Conservation (phyloP, 2,113 vertebrate species). For the Salvelinus namaycush region DNA sequence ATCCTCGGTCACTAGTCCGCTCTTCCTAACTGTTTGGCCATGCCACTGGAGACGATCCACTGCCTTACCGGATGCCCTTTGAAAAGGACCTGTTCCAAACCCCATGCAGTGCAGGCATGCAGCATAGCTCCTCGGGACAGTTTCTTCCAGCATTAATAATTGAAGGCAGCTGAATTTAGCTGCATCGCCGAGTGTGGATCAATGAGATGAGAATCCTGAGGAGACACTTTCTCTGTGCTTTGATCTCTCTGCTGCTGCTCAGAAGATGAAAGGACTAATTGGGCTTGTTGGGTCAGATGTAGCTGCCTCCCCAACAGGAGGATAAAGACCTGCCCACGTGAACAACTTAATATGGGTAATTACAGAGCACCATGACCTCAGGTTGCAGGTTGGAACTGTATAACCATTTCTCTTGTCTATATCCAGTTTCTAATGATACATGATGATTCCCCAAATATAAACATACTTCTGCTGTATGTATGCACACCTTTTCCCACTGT, state of each 20-base stretch:
- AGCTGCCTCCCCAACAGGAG: conserved; percentile 22
- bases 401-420: neutral
- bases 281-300: neutral
- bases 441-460: no score
- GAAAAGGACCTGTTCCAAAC: neutral
- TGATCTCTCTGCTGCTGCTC: conserved; percentile 32
- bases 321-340: neutral
- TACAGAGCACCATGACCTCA: neutral
- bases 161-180: conserved; percentile 66
- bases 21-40: conserved; percentile 37
- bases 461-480: no score
- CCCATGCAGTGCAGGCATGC: neutral
- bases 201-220: conserved; percentile 48
- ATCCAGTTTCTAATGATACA: no score
- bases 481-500: no score
- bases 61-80: conserved; percentile 25
- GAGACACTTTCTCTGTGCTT: conserved; percentile 41
- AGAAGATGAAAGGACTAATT: conserved; percentile 37
- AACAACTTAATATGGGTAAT: conserved; percentile 18
- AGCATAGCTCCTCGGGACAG: conserved; percentile 28
- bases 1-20: neutral
- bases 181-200: conserved; percentile 44
- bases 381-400: neutral
- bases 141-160: conserved; percentile 67
- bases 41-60: conserved; percentile 31